Percentiles rank a stretch among this genome's conserved stretches.
Evolutionary conservation across 2,113 vertebrate genomes (phyloP).

Genomic region (Datnioides undecimradiatus): DNA sequence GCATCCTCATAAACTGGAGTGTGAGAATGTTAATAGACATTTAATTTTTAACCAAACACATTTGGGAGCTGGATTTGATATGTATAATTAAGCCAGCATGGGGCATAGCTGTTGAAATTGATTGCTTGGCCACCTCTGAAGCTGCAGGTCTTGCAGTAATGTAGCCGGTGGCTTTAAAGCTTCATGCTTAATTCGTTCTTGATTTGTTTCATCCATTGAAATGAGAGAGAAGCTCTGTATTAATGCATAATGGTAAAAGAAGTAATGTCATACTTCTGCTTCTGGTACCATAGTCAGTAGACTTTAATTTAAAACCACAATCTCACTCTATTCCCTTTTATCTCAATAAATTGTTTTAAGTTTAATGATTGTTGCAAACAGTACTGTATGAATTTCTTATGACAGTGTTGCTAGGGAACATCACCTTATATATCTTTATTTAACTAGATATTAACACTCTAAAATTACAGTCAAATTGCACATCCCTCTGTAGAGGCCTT

Average conservation of each 20-base stretch:
- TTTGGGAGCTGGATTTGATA: conserved; percentile 16
- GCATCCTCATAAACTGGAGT: not conserved
- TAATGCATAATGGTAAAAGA: not conserved
- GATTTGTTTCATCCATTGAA: conserved; percentile 29
- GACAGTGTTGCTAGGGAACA: not conserved
- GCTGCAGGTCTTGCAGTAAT: conserved; percentile 5
- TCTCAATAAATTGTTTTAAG: conserved; percentile 1
- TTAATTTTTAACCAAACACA: not conserved
- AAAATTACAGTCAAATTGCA: conserved; percentile 15
- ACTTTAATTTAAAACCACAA: conserved; percentile 14
- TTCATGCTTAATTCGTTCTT: conserved; percentile 25
- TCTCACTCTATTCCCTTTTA: conserved; percentile 9
- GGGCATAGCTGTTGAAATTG: not conserved
- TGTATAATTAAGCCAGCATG: conserved; percentile 5
- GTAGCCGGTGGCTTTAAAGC: not conserved
- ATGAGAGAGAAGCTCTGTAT: conserved; percentile 1
- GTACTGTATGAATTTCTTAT: not conserved
- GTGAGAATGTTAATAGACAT: not conserved
- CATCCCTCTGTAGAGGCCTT: conserved; percentile 5
- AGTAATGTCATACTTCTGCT: not conserved
- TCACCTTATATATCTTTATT: conserved; percentile 9
- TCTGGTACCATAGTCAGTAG: not conserved
- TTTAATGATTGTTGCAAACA: conserved; percentile 8
- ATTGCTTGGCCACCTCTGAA: conserved; percentile 17
- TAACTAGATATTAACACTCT: not conserved